These are phyloP conservation scores for Tauraco hartlaubi DNA, from an alignment of 2,797 vertebrate genomes.

Conservation along the genomic window DNA sequence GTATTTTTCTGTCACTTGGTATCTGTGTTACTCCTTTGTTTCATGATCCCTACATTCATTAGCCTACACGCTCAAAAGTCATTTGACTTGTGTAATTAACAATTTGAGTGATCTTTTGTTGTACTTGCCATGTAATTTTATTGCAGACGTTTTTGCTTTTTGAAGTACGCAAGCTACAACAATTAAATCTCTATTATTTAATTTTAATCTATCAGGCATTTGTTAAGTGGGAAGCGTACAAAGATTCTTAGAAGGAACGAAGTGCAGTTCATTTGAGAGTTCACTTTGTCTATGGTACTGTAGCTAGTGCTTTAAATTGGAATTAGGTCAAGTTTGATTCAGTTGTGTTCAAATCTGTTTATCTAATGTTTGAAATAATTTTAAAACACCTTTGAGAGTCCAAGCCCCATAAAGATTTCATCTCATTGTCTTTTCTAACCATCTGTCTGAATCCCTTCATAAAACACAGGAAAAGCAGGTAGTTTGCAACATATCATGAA, in stretches of 20 bases:
- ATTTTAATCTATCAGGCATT: slow-evolving; percentile 2
- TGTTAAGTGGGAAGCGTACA: not conserved
- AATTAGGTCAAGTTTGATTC: slow-evolving; percentile 22
- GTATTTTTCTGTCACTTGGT: not conserved
- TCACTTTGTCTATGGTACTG: not conserved
- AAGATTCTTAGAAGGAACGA: not conserved
- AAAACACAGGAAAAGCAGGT: not conserved
- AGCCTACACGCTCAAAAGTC: not conserved
- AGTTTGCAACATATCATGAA: not conserved
- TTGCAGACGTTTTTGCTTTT: not conserved
- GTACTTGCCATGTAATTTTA: slow-evolving; percentile 23
- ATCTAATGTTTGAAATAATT: not conserved
- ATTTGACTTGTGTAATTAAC: slow-evolving; percentile 6
- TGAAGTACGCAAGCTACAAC: not conserved
- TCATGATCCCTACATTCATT: not conserved
- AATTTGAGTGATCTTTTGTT: slow-evolving; percentile 47
- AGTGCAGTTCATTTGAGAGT: not conserved
- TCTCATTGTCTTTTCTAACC: not conserved
- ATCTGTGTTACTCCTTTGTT: not conserved
- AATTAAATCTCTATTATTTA: slow-evolving; percentile 24
- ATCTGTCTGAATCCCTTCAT: not conserved
- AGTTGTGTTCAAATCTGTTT: slow-evolving; percentile 2
- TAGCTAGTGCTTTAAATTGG: not conserved
- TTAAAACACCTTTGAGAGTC: not conserved
- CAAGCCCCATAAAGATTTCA: not conserved